Evolutionary conservation across 2,113 vertebrate species (phyloP).

Genomic region (Centropus unirufus): DNA sequence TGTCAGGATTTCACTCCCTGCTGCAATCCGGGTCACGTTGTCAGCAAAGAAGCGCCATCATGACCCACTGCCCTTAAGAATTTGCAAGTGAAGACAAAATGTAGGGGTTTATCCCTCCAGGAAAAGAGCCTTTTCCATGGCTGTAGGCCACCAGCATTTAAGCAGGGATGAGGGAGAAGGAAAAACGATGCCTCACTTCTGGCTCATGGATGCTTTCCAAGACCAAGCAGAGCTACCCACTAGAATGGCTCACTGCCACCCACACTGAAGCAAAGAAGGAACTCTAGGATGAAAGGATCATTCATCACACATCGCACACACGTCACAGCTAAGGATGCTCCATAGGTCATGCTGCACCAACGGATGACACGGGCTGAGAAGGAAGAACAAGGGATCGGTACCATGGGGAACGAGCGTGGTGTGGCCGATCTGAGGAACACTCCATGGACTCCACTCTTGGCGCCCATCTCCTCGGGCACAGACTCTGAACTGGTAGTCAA

Average conservation of each 20-base stretch:
- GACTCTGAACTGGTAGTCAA: conserved; percentile 91
- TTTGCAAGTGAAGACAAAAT: neutral
- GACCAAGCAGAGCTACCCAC: neutral
- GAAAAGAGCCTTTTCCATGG: neutral
- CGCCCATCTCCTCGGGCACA: conserved; percentile 92
- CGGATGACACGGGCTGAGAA: neutral
- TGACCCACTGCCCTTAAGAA: neutral
- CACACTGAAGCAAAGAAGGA: neutral
- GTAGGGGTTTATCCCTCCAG: neutral
- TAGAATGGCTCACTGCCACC: neutral
- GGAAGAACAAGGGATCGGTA: conserved; percentile 23
- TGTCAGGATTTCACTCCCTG: neutral
- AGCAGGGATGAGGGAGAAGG: neutral
- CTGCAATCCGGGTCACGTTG: neutral
- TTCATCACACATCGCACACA: neutral
- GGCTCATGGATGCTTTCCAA: neutral
- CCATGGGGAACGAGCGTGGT: conserved; percentile 91
- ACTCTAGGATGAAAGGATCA: rapidly evolving
- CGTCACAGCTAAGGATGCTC: neutral
- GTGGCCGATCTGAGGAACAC: conserved; percentile 84
- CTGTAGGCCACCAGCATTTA: neutral
- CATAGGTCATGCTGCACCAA: neutral
- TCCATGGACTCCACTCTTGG: conserved; percentile 98
- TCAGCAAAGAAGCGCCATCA: neutral
- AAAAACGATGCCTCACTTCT: neutral